Base-by-base conservation (phyloP, 2,113 vertebrate genomes). In the Centrocercus urophasianus region DNA sequence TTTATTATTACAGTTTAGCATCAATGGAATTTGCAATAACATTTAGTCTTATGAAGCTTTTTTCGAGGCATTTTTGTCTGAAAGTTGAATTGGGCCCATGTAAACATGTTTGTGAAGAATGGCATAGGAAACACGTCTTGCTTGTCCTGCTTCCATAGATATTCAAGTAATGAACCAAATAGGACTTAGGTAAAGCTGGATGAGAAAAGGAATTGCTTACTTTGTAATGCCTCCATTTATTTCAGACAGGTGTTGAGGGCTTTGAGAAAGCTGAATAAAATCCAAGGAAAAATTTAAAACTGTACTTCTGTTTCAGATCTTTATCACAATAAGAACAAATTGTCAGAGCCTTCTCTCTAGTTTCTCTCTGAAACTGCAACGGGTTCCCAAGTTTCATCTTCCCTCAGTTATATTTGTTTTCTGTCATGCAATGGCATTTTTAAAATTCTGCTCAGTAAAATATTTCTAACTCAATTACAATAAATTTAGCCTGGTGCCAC, bases 341-440 rank as follows among this genome's bases (percentile, higher is more conserved):
- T 67, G 75, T 36, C 81, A 71, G 30, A 22, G 45, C 57, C 50
- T 60, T 69, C 79, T 88, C 36, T 42, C 64, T 43, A 5, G 17
- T 11, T 86, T 60, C 82, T 64, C 43, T 42, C 85, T 34, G 64
- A 74, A 69, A 20, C 86, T 17, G 69, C 22, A 60, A 40, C 91
- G 65, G 10, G 38, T 54, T 80, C 78, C 77, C 24, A 32, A 85
- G 67, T 79, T 45, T 22, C 67, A 71, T 15, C 78, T 85, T 42
- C 93, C 61, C 7, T 3, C 3, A 7, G 74, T 93, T 91, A 81
- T n/a, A 86, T 93, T 95, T 93, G 64, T 86, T 89, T 93, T 77
- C 78, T 86, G 69, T 76, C 89, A 57, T 5, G 43, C 69, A 77
- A 43, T 48, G 80, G 43, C 61, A 60, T 47, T 93, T 91, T 83